Percentiles rank a stretch among this genome's conserved stretches.
phyloP scores from a whole-genome alignment of 2,888 invertebrate species.

The Chymomyza caudatula region DNA sequence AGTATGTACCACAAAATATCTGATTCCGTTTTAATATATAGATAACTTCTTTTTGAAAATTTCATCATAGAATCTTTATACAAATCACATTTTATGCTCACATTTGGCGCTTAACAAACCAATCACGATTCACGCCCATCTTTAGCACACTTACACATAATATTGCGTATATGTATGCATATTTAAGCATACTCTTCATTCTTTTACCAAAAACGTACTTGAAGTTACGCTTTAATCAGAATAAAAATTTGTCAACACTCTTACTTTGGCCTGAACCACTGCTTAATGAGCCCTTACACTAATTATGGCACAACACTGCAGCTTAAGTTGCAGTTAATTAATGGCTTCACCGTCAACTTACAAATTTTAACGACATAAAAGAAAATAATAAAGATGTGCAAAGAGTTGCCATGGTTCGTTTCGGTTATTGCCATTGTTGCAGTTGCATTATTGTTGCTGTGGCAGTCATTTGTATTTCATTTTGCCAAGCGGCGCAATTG shows the following conservation, averaged over 20 bases:
- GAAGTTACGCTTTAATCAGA: neutral
- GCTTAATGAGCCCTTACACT: conserved; percentile 53
- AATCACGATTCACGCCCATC: too few relatives aligned
- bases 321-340: neutral
- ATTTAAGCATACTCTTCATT: neutral
- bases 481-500: conserved; percentile 9
- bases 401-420: neutral
- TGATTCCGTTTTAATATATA: too few relatives aligned
- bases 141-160: neutral
- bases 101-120: too few relatives aligned
- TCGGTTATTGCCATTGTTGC: neutral
- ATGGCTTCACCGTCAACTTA: neutral
- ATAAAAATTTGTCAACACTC: neutral
- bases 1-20: too few relatives aligned
- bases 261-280: neutral
- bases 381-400: neutral
- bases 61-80: too few relatives aligned
- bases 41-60: too few relatives aligned
- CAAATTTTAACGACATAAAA: neutral
- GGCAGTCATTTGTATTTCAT: conserved; percentile 24
- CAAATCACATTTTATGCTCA: neutral
- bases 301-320: conserved; percentile 37
- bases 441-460: conserved; percentile 29
- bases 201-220: neutral
- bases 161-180: neutral